Conservation (phyloP, 2,113 vertebrate species). For the Pagrus major region DNA sequence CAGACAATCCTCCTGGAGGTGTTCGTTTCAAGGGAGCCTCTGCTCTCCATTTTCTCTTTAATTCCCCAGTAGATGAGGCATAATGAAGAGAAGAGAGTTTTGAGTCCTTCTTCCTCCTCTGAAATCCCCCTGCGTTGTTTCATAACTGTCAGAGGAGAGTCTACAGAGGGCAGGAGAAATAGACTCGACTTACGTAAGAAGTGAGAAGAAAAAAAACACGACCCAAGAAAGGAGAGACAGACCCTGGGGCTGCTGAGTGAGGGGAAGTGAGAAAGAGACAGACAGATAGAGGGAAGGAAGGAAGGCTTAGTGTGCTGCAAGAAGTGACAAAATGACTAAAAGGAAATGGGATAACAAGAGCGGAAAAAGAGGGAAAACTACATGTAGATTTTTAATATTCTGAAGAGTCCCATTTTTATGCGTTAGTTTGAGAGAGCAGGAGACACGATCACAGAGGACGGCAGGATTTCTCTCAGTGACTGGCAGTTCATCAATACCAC, state of each 20-base stretch:
- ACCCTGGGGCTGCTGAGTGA: conserved; percentile 71
- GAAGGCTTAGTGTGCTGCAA: conserved; percentile 51
- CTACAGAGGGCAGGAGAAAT: conserved; percentile 78
- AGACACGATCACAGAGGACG: conserved; percentile 43
- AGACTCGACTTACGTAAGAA: conserved; percentile 79
- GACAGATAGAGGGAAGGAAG: conserved; percentile 42
- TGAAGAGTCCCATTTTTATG: conserved; percentile 38
- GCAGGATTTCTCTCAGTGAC: conserved; percentile 45
- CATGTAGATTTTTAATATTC: conserved; percentile 39
- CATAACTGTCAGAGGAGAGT: conserved; percentile 78
- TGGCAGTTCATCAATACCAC: conserved; percentile 52
- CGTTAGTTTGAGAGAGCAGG: conserved; percentile 35
- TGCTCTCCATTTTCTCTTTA: conserved; percentile 66
- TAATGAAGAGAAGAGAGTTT: conserved; percentile 67
- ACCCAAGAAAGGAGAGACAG: conserved; percentile 66
- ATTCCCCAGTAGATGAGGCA: conserved; percentile 73
- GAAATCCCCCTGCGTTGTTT: conserved; percentile 74
- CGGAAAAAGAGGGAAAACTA: conserved; percentile 8
- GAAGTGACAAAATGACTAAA: conserved; percentile 63
- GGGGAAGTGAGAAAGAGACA: conserved; percentile 61
- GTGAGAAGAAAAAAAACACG: conserved; percentile 40
- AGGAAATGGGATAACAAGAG: conserved; percentile 57
- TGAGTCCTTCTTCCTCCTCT: conserved; percentile 67
- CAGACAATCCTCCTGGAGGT: conserved; percentile 54
- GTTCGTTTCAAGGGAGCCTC: conserved; percentile 62